These are phyloP conservation scores for Malurus alboscapulatus DNA, from an alignment of 2,113 vertebrate species.

Conservation along the genomic window DNA sequence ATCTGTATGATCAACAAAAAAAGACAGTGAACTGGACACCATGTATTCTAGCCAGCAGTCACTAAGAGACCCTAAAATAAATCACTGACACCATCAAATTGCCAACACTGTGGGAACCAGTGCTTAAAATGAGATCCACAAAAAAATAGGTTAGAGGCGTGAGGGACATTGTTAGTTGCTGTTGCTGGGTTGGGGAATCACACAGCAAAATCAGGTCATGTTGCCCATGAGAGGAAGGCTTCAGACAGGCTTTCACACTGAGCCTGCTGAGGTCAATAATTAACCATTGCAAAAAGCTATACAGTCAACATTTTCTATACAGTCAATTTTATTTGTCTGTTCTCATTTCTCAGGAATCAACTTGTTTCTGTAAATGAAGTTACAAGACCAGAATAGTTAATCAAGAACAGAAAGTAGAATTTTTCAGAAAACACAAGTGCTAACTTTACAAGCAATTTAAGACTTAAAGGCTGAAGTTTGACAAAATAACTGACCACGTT, in stretches of 20 bases:
- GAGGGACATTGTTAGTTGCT: neutral
- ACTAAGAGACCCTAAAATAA: neutral
- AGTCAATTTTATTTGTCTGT: conserved; percentile 54
- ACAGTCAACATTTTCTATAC: conserved; percentile 4
- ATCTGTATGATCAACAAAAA: neutral
- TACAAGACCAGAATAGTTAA: conserved; percentile 44
- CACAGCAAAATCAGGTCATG: neutral
- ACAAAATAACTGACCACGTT: neutral
- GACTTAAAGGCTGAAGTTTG: neutral
- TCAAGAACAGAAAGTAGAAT: conserved; percentile 1
- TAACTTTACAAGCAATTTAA: conserved; percentile 54
- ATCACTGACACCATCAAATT: neutral
- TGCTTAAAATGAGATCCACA: neutral
- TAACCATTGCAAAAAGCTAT: neutral
- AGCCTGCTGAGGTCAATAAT: neutral
- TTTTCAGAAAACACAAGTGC: conserved; percentile 16
- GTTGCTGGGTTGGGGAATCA: neutral
- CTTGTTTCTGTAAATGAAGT: conserved; percentile 50
- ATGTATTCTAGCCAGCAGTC: neutral
- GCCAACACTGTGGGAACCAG: neutral
- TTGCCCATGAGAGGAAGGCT: neutral
- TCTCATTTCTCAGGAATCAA: conserved; percentile 51
- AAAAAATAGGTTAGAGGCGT: neutral
- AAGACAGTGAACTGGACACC: neutral
- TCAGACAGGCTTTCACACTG: neutral